phyloP scores from a whole-genome alignment of 1,140 invertebrate species.

The Euglossa dilemma region DNA sequence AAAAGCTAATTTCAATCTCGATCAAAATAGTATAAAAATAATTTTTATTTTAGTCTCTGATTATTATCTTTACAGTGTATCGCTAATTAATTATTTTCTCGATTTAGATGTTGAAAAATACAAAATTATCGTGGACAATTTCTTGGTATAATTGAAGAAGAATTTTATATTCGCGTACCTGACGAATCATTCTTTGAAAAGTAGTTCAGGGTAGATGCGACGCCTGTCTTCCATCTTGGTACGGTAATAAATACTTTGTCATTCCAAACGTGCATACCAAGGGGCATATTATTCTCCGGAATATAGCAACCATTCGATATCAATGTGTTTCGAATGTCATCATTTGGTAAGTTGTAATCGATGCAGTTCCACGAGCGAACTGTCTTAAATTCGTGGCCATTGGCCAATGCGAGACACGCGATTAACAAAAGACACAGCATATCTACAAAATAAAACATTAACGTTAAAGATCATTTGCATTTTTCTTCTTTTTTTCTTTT shows the following conservation, averaged over 20 bases:
- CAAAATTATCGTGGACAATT: neutral
- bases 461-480: neutral
- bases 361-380: slow-evolving; percentile 87
- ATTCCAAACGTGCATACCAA: slow-evolving; percentile 88
- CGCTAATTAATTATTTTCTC: neutral
- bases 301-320: slow-evolving; percentile 85
- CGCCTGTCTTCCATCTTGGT: slow-evolving; percentile 89
- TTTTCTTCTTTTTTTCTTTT: neutral
- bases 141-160: neutral
- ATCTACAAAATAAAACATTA: slow-evolving; percentile 11
- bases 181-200: slow-evolving; percentile 79
- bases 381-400: slow-evolving; percentile 79
- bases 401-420: slow-evolving; percentile 58
- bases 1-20: neutral
- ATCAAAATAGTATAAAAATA: no score
- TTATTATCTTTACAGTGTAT: no score
- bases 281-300: slow-evolving; percentile 87
- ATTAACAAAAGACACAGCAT: slow-evolving; percentile 62
- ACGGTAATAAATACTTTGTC: slow-evolving; percentile 91
- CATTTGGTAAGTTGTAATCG: slow-evolving; percentile 87
- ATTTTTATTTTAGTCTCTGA: neutral
- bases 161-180: slow-evolving; percentile 18
- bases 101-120: no score
- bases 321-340: slow-evolving; percentile 84
- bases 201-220: slow-evolving; percentile 88